phyloP scores from a whole-genome alignment of 2,797 vertebrate genomes.

The Pipistrellus nathusii region DNA sequence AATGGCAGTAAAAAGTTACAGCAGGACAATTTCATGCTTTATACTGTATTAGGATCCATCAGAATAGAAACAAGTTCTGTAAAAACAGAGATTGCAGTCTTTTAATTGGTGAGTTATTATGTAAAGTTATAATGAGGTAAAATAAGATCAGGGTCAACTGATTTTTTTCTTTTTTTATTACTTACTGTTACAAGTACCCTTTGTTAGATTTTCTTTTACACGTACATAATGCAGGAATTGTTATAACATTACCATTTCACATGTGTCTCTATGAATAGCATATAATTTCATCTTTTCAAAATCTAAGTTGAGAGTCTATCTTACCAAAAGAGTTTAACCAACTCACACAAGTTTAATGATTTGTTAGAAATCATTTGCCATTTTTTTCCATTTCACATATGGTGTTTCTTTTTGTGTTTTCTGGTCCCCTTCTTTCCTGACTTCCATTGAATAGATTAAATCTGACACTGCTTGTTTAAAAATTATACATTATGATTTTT shows the following conservation, averaged over 20 bases:
- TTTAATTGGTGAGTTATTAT: not conserved
- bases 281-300: not conserved
- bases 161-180: constrained; percentile 20
- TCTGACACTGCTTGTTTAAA: not conserved
- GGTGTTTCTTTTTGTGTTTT: constrained; percentile 15
- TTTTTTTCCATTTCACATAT: not conserved
- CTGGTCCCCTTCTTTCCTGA: not conserved
- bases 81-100: not conserved
- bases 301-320: not conserved
- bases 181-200: not conserved
- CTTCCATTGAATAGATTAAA: not conserved
- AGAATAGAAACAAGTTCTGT: not conserved
- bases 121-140: not conserved
- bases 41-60: not conserved
- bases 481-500: not conserved
- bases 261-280: not conserved
- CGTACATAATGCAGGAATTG: constrained; percentile 3
- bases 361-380: not conserved
- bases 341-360: not conserved
- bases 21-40: not conserved
- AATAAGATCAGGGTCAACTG: not conserved
- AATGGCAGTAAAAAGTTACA: not conserved
- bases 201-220: constrained; percentile 2
- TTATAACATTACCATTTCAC: constrained; percentile 13
- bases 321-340: constrained; percentile 7